Percentiles rank a stretch among this genome's conserved stretches.
Evolutionary conservation across 2,113 vertebrate species (phyloP).

Genomic region (Caracal caracal): DNA sequence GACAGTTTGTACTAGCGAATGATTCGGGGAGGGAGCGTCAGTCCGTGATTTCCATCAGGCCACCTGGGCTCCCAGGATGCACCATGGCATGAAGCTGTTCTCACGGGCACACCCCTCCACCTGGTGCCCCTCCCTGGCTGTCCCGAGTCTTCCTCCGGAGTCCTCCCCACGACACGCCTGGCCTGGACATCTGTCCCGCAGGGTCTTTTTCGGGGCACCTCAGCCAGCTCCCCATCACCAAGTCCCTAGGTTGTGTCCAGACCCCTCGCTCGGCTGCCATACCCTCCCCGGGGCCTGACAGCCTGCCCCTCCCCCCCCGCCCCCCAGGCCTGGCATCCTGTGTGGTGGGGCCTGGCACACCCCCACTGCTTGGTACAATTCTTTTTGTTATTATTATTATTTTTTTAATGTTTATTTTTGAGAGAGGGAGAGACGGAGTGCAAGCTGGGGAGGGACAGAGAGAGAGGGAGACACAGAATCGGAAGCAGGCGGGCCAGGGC

Average conservation of each 20-base stretch:
- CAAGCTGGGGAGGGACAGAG: too few relatives aligned
- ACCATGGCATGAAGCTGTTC: background rate
- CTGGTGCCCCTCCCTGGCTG: too few relatives aligned
- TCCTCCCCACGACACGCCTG: background rate
- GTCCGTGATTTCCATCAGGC: too few relatives aligned
- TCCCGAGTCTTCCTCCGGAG: background rate
- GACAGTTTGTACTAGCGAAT: background rate
- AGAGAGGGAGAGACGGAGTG: too few relatives aligned
- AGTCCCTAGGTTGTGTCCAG: background rate
- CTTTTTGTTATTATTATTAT: too few relatives aligned
- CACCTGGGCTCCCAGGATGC: background rate
- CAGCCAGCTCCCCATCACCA: background rate
- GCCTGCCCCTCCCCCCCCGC: rapidly evolving
- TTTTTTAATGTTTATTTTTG: too few relatives aligned
- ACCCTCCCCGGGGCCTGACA: too few relatives aligned
- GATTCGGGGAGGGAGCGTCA: background rate
- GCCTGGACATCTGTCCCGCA: background rate
- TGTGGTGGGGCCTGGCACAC: too few relatives aligned
- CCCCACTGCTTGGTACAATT: background rate
- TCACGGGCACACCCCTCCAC: too few relatives aligned
- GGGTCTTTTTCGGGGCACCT: background rate
- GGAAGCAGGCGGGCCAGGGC: too few relatives aligned
- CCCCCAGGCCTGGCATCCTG: background rate
- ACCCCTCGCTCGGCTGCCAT: background rate
- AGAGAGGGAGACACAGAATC: too few relatives aligned